A percentile compares a stretch with the other conserved stretches of the same genome.
Conservation (phyloP, 2,797 vertebrate species). For the Pelochelys cantorii region DNA sequence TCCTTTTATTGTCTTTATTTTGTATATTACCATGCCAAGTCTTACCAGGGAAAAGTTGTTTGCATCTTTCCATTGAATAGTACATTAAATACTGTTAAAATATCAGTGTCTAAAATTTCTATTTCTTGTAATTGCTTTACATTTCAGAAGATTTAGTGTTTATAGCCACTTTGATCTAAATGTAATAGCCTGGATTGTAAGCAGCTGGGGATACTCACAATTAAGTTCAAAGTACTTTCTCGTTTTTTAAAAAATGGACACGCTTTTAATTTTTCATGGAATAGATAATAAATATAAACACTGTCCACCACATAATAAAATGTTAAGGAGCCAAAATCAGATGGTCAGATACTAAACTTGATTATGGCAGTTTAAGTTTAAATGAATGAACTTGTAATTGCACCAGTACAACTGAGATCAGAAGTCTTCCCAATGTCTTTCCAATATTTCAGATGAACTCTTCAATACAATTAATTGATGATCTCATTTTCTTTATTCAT, state of each 20-base stretch:
- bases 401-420: not conserved
- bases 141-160: not conserved
- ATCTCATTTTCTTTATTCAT: not conserved
- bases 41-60: not conserved
- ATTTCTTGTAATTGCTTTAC: not conserved
- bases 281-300: not conserved
- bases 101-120: not conserved
- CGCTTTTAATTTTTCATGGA: not conserved
- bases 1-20: not conserved
- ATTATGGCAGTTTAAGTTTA: not conserved
- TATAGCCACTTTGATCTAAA: not conserved
- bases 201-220: not conserved
- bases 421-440: not conserved
- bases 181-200: not conserved
- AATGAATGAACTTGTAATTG: not conserved
- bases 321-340: not conserved
- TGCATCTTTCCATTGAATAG: not conserved
- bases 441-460: not conserved
- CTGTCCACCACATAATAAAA: not conserved
- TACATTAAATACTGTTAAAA: not conserved
- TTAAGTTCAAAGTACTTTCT: not conserved
- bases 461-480: not conserved
- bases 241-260: not conserved
- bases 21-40: not conserved
- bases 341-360: not conserved